These are phyloP conservation scores for Hylyphantes graminicola DNA, from an alignment of 1,140 invertebrate species.

Conservation along the genomic window DNA sequence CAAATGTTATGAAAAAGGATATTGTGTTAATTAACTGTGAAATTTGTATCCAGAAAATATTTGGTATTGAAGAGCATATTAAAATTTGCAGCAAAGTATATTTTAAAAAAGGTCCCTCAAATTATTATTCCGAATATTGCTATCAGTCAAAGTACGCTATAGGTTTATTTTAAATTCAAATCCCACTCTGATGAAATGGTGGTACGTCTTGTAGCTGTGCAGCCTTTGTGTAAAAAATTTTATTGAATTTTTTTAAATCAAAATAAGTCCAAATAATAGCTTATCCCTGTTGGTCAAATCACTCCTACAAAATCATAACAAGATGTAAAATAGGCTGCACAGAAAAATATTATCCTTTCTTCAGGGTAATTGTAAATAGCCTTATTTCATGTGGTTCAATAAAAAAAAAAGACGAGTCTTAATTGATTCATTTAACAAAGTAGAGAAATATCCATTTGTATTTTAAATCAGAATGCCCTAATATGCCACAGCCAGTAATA, in stretches of 20 bases:
- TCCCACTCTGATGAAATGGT: conserved; percentile 29
- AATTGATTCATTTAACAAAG: conserved; percentile 15
- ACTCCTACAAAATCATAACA: not conserved
- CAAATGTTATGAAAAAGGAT: not conserved
- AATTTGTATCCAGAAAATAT: not conserved
- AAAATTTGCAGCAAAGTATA: too few species aligned
- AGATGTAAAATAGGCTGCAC: conserved; percentile 21
- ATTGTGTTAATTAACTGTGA: not conserved
- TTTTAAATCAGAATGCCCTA: conserved; percentile 47
- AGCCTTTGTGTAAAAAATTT: conserved; percentile 8
- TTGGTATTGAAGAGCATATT: not conserved
- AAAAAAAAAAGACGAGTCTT: not conserved
- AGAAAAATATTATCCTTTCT: conserved; percentile 9
- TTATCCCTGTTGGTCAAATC: not conserved
- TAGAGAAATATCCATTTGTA: not conserved
- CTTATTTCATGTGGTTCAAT: not conserved
- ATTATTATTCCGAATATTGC: conserved; percentile 58
- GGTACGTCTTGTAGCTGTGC: conserved; percentile 27
- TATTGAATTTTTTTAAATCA: too few species aligned
- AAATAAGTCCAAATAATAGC: not conserved
- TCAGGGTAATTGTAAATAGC: too few species aligned
- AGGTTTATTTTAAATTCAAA: conserved; percentile 25
- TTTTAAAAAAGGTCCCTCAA: conserved; percentile 58
- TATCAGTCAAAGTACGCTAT: conserved; percentile 18
- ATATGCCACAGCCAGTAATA: conserved; percentile 57